Conservation (phyloP, 2,888 invertebrate species). For the Atethmia centrago region DNA sequence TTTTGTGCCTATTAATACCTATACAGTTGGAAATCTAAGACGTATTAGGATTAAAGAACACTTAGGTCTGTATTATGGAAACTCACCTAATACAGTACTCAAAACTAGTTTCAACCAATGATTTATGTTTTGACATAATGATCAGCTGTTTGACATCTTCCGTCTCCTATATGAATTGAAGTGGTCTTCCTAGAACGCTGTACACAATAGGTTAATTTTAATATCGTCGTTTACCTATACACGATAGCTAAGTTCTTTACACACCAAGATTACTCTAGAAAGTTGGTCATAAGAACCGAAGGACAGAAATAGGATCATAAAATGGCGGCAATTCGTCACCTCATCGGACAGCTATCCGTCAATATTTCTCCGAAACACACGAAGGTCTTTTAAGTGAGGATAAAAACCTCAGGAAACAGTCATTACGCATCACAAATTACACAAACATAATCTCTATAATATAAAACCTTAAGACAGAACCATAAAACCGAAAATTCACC, state of each 20-base stretch:
- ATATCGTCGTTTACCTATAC: no score
- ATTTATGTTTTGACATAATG: not conserved
- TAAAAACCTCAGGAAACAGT: constrained; percentile 32
- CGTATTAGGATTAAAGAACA: not conserved
- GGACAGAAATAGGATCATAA: not conserved
- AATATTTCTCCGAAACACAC: constrained; percentile 17
- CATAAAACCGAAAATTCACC: constrained; percentile 57
- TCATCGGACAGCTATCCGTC: not conserved
- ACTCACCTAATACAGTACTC: not conserved
- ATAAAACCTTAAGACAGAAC: constrained; percentile 49
- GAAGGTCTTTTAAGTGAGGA: not conserved
- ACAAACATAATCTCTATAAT: constrained; percentile 38
- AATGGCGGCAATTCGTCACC: not conserved
- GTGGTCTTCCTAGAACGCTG: not conserved
- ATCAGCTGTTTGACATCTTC: not conserved
- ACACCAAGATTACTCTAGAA: not conserved
- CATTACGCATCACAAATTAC: constrained; percentile 40
- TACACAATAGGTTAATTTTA: not conserved
- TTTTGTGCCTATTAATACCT: not conserved
- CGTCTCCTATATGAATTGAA: not conserved
- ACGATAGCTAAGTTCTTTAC: not conserved
- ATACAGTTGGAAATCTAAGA: not conserved
- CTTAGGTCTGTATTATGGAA: not conserved
- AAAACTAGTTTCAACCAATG: not conserved
- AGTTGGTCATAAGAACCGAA: not conserved